Evolutionary conservation across 2,888 invertebrate species (phyloP).

Genomic region (Andrena bicolor): DNA sequence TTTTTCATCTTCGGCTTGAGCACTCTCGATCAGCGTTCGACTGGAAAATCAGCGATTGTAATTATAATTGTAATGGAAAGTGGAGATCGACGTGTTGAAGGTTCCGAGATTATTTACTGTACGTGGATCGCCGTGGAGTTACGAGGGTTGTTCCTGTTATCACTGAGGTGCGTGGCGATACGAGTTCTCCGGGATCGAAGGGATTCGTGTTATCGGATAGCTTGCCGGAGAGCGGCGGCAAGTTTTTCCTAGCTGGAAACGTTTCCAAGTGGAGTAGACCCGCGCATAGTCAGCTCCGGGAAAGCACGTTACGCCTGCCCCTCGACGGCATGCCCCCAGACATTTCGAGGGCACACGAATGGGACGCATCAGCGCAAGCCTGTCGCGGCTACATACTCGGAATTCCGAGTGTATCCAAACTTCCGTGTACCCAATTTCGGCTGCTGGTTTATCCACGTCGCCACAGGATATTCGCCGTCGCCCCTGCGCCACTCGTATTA

Average conservation of each 20-base stretch:
- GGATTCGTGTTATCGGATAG: no score
- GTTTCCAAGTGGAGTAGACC: no score
- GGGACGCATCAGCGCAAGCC: conserved; percentile 12
- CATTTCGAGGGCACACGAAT: conserved; percentile 4
- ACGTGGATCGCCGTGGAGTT: no score
- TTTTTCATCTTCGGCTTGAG: neutral
- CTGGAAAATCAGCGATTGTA: neutral
- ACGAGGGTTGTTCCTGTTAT: no score
- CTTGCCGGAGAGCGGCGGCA: no score
- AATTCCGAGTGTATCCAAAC: conserved; percentile 30
- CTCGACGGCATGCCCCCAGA: neutral
- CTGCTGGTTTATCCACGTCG: conserved; percentile 18
- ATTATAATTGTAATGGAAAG: no score
- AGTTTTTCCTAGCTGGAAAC: no score
- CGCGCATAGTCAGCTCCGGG: no score
- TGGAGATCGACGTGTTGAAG: no score
- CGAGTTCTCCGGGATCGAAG: no score
- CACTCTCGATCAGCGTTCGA: neutral
- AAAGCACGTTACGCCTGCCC: neutral
- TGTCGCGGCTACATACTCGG: conserved; percentile 22
- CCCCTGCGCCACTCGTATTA: conserved; percentile 33
- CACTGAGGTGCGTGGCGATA: no score
- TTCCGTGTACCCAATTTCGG: conserved; percentile 43
- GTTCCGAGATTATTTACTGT: no score
- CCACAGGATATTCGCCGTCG: conserved; percentile 33